These are phyloP conservation scores for Erynnis tages DNA, from an alignment of 2,888 invertebrate genomes.

Conservation along the genomic window DNA sequence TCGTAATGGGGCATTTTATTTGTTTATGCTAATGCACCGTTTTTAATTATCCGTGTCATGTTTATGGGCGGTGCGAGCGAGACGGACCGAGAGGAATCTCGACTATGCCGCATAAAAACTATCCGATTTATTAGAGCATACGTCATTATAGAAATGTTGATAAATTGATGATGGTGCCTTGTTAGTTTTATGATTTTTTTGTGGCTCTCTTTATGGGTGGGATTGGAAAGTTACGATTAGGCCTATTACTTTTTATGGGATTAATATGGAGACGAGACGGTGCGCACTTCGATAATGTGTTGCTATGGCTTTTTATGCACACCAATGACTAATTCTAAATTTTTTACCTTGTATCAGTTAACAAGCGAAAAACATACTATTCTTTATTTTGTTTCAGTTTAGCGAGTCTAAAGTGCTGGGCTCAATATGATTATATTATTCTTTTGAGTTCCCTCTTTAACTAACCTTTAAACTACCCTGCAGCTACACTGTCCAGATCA, in stretches of 20 bases:
- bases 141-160: constrained; percentile 66
- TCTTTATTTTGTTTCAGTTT: too few relatives aligned
- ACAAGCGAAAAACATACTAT: too few relatives aligned
- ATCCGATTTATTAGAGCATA: constrained; percentile 66
- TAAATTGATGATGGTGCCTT: constrained; percentile 51
- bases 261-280: constrained; percentile 3
- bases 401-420: too few relatives aligned
- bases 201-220: constrained; percentile 35
- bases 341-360: too few relatives aligned
- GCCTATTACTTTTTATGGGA: constrained; percentile 26
- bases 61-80: constrained; percentile 45
- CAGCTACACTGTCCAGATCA: too few relatives aligned
- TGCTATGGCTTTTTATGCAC: neutral
- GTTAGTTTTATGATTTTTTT: constrained; percentile 39
- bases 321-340: too few relatives aligned
- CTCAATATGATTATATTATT: too few relatives aligned
- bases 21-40: constrained; percentile 79
- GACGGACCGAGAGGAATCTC: constrained; percentile 50
- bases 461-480: too few relatives aligned
- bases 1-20: constrained; percentile 79
- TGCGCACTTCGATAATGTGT: constrained; percentile 1
- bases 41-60: constrained; percentile 70
- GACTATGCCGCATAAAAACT: constrained; percentile 46
- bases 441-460: too few relatives aligned
- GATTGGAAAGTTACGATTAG: constrained; percentile 30